Percentiles rank a stretch among this genome's conserved stretches.
Evolutionary conservation across 1,140 invertebrate genomes (phyloP).

Genomic region (Babylonia areolata): DNA sequence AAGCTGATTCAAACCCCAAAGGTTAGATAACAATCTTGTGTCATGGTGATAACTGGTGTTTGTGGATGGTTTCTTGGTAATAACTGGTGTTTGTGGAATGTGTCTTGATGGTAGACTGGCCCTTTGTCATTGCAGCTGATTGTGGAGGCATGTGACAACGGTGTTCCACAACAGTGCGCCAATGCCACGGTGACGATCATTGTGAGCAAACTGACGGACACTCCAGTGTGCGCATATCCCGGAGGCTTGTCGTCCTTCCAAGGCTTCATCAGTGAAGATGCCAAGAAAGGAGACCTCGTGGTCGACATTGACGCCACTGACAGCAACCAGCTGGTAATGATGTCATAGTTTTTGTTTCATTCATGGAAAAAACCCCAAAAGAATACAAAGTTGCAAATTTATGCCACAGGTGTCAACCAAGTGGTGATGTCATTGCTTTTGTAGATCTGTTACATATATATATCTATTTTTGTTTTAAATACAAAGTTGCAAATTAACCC

Average conservation of each 20-base stretch:
- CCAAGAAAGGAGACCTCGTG: conserved; percentile 26
- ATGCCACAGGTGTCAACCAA: too few relatives aligned
- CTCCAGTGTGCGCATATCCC: conserved; percentile 84
- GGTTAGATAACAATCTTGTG: too few relatives aligned
- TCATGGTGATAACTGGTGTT: background rate
- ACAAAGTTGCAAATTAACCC: too few relatives aligned
- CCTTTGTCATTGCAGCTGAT: conserved; percentile 75
- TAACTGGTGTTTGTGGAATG: too few relatives aligned
- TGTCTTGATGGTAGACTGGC: too few relatives aligned
- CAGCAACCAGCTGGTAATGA: conserved; percentile 45
- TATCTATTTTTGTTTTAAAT: too few relatives aligned
- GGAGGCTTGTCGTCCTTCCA: conserved; percentile 55
- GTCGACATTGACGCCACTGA: conserved; percentile 41
- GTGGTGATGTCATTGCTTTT: too few relatives aligned
- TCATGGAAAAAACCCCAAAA: background rate
- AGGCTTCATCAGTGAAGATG: conserved; percentile 49
- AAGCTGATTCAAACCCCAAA: too few relatives aligned
- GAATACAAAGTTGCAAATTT: background rate
- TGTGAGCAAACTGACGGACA: conserved; percentile 84
- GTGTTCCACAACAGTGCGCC: conserved; percentile 87
- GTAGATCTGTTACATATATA: too few relatives aligned
- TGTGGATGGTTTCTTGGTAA: too few relatives aligned
- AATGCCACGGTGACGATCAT: conserved; percentile 89
- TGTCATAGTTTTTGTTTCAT: background rate
- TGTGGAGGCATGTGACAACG: conserved; percentile 91